phyloP scores from a whole-genome alignment of 2,888 invertebrate species.

The Epinotia nisella region DNA sequence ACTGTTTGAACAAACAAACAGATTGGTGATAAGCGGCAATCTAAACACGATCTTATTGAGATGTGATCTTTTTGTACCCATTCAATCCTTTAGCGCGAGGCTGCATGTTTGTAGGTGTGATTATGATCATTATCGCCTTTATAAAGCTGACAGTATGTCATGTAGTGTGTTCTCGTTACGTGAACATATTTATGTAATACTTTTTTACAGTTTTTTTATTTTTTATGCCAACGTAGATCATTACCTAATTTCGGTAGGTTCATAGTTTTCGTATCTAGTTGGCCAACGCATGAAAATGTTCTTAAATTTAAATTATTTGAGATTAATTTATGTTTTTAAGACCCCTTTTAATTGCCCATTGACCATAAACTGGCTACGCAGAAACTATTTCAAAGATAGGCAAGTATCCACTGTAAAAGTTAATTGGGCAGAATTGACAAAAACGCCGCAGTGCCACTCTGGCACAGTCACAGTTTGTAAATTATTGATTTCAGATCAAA shows the following conservation, averaged over 20 bases:
- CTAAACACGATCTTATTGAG: slow-evolving; percentile 41
- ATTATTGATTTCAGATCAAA: slow-evolving; percentile 37
- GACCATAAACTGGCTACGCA: background rate
- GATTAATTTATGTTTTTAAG: background rate
- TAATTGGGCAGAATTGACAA: background rate
- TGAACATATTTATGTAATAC: background rate
- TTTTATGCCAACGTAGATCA: background rate
- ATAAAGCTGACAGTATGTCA: slow-evolving; percentile 17
- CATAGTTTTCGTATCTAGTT: background rate
- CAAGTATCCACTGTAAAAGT: background rate
- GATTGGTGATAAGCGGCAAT: slow-evolving; percentile 31
- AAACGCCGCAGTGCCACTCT: background rate
- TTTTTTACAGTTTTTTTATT: background rate
- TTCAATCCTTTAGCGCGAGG: slow-evolving; percentile 38
- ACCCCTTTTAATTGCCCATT: background rate
- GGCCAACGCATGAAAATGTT: background rate
- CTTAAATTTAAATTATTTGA: background rate
- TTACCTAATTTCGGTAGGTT: background rate
- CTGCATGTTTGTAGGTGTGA: slow-evolving; percentile 25
- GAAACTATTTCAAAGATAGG: background rate
- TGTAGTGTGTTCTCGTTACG: background rate
- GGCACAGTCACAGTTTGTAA: slow-evolving; percentile 8
- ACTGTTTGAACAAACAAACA: slow-evolving; percentile 34
- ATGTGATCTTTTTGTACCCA: slow-evolving; percentile 37
- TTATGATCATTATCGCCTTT: slow-evolving; percentile 31